Evolutionary conservation across 2,113 vertebrate species (phyloP).

Genomic region (Heterotilapia buettikoferi): DNA sequence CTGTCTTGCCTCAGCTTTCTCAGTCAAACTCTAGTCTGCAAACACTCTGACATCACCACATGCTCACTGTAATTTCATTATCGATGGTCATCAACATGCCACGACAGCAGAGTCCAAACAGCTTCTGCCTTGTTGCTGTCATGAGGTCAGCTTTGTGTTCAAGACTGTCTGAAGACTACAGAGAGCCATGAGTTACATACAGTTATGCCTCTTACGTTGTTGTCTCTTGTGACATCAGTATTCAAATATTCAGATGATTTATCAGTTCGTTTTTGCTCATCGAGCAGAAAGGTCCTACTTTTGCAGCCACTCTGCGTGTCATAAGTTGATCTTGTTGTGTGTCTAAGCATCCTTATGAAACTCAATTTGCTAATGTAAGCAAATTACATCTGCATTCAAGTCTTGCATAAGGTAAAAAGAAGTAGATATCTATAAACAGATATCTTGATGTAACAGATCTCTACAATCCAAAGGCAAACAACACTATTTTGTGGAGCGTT

Average conservation of each 20-base stretch:
- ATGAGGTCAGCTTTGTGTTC: neutral
- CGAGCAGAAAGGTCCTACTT: neutral
- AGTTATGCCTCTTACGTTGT: neutral
- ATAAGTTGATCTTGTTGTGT: neutral
- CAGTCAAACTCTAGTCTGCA: neutral
- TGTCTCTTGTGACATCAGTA: neutral
- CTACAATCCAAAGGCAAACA: neutral
- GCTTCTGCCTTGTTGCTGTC: conserved; percentile 16
- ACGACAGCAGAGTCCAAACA: conserved; percentile 33
- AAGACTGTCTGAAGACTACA: neutral
- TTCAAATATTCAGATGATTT: neutral
- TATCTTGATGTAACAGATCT: neutral
- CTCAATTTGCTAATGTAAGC: neutral
- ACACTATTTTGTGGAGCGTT: accelerated
- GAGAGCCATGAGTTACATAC: neutral
- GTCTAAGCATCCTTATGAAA: accelerated
- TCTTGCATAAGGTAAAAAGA: neutral
- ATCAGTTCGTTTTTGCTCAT: neutral
- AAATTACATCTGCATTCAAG: neutral
- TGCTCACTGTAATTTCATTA: conserved; percentile 46
- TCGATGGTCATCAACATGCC: neutral
- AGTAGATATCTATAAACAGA: neutral
- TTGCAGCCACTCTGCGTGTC: neutral
- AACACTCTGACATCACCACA: conserved; percentile 23
- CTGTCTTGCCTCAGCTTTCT: neutral